Conservation (phyloP, 2,888 invertebrate species). For the Aethes cnicana region DNA sequence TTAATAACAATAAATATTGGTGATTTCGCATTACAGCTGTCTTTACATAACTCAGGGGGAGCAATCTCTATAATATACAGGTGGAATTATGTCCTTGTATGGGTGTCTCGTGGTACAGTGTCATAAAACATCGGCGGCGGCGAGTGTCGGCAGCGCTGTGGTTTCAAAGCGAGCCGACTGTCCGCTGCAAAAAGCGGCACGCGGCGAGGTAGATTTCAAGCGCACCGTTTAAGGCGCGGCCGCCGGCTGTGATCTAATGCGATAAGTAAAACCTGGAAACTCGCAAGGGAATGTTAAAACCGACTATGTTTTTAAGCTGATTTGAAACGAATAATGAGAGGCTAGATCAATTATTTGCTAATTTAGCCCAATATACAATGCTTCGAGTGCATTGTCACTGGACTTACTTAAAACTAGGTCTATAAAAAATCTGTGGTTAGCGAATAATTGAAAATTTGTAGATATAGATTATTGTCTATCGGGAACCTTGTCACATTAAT, state of each 20-base stretch:
- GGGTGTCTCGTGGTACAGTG: constrained; percentile 8
- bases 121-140: constrained; percentile 7
- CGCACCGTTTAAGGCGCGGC: constrained; percentile 4
- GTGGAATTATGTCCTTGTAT: constrained; percentile 21
- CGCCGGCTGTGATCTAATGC: constrained; percentile 1
- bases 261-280: constrained; percentile 8
- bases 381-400: too few relatives aligned
- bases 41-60: constrained; percentile 2
- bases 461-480: too few relatives aligned
- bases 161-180: not conserved
- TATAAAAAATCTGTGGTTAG: too few relatives aligned
- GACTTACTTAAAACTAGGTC: too few relatives aligned
- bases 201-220: constrained; percentile 12
- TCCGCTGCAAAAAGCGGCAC: constrained; percentile 1
- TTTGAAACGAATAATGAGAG: too few relatives aligned
- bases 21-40: not conserved
- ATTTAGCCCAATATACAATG: too few relatives aligned
- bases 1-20: not conserved
- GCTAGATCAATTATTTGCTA: too few relatives aligned
- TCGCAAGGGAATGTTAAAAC: too few relatives aligned
- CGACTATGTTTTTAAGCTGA: too few relatives aligned
- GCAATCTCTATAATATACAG: constrained; percentile 7
- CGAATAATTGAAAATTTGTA: too few relatives aligned
- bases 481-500: too few relatives aligned
- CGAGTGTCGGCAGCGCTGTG: constrained; percentile 19